These are phyloP conservation scores for Beris morrisii DNA, from an alignment of 2,888 invertebrate species.

Conservation along the genomic window DNA sequence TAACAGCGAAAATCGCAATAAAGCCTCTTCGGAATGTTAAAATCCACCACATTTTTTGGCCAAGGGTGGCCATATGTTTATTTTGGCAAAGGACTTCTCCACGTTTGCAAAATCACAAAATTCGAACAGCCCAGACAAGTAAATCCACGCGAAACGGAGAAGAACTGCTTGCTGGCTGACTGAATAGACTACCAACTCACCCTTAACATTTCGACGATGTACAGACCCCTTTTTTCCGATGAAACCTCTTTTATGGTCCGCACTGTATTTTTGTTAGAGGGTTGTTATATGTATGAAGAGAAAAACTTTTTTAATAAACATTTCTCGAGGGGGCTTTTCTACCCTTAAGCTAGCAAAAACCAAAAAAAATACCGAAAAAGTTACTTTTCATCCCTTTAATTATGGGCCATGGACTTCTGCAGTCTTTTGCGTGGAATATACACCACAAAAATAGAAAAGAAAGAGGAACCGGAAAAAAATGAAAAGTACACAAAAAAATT, in stretches of 20 bases:
- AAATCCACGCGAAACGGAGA: conserved; percentile 1
- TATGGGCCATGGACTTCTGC: conserved; percentile 21
- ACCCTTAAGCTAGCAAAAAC: conserved; percentile 28
- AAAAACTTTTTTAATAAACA: conserved; percentile 32
- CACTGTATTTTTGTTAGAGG: too few species aligned
- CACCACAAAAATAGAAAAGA: conserved; percentile 11
- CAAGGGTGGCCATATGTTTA: conserved; percentile 13
- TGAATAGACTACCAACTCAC: not conserved
- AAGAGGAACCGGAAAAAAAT: conserved; percentile 4
- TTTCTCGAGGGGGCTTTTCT: conserved; percentile 27
- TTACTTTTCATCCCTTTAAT: conserved; percentile 38
- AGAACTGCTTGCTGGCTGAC: not conserved
- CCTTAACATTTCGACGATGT: not conserved
- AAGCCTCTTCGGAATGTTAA: not conserved
- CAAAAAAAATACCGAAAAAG: conserved; percentile 28
- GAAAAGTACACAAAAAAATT: conserved; percentile 7
- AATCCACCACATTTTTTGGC: conserved; percentile 7
- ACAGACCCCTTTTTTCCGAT: not conserved
- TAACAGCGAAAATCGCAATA: not conserved
- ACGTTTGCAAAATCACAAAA: conserved; percentile 4
- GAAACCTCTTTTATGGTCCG: conserved; percentile 7
- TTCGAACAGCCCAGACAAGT: conserved; percentile 5
- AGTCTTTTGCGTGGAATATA: not conserved
- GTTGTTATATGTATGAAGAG: too few species aligned
- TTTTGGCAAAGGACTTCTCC: conserved; percentile 10